These are phyloP conservation scores for Ormyrus rosae DNA, from an alignment of 2,888 invertebrate genomes.

Conservation along the genomic window DNA sequence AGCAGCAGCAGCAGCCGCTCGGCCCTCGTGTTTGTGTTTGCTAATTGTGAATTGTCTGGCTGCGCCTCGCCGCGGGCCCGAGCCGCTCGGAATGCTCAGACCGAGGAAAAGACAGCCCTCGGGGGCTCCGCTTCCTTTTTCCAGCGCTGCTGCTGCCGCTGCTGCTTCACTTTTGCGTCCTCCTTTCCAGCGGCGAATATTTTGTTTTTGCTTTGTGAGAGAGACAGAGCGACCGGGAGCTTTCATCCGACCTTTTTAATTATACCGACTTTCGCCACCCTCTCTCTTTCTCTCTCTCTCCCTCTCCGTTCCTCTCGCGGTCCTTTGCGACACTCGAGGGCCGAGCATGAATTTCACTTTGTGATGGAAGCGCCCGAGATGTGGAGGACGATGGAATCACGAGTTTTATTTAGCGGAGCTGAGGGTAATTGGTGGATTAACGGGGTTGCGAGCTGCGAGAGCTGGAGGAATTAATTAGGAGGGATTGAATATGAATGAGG, in stretches of 20 bases:
- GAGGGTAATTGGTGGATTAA: no score
- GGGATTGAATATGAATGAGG: no score
- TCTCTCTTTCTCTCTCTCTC: constrained; percentile 43
- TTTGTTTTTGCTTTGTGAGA: constrained; percentile 18
- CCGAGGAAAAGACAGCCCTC: constrained; percentile 67
- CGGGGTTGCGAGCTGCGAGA: no score
- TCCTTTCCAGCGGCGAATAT: constrained; percentile 26
- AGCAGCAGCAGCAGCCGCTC: constrained; percentile 8
- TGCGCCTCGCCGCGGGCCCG: constrained; percentile 48
- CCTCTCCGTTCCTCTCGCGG: not conserved
- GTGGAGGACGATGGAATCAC: not conserved
- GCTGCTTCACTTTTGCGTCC: constrained; percentile 16
- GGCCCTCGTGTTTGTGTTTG: constrained; percentile 74
- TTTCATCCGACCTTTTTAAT: constrained; percentile 57
- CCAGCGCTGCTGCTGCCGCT: not conserved
- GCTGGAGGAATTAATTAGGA: no score
- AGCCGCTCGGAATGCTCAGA: constrained; percentile 69
- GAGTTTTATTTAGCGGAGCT: constrained; percentile 2
- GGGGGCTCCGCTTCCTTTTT: constrained; percentile 48
- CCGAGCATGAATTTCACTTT: constrained; percentile 17
- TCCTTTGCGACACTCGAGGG: constrained; percentile 7
- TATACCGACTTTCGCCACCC: constrained; percentile 60
- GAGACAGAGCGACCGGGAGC: not conserved
- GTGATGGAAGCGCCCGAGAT: no score
- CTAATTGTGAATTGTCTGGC: constrained; percentile 75